Evolutionary conservation across 2,888 invertebrate genomes (phyloP).

Genomic region (Dynastes maya): DNA sequence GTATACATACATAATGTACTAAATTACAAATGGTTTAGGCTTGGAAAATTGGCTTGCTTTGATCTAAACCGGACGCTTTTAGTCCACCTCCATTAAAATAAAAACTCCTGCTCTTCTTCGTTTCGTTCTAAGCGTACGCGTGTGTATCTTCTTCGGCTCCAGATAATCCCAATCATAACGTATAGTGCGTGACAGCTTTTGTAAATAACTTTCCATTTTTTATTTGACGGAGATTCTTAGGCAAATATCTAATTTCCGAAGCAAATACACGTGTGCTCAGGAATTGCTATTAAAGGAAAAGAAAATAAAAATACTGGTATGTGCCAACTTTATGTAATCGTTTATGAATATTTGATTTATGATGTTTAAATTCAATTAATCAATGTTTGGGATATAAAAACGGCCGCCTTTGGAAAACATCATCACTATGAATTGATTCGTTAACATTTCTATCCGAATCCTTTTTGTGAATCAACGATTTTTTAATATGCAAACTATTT

Average conservation of each 20-base stretch:
- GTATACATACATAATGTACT: neutral
- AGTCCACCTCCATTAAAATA: neutral
- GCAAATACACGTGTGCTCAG: neutral
- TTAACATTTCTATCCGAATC: too few species aligned
- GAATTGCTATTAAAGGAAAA: neutral
- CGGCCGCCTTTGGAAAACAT: neutral
- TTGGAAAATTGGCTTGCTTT: constrained; percentile 13
- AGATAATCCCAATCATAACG: constrained; percentile 5
- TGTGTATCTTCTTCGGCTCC: neutral
- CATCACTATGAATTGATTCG: too few species aligned
- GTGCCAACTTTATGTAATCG: neutral
- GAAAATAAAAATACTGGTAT: neutral
- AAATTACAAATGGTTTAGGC: neutral
- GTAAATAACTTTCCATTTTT: constrained; percentile 27
- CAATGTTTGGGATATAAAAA: neutral
- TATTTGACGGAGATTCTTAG: neutral
- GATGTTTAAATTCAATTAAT: constrained; percentile 7
- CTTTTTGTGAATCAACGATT: too few species aligned
- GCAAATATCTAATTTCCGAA: neutral
- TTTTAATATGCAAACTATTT: too few species aligned
- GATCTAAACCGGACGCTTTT: constrained; percentile 15
- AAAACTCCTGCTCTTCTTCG: neutral
- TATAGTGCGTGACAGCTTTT: neutral
- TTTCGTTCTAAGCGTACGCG: neutral
- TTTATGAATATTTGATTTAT: neutral